phyloP scores from a whole-genome alignment of 2,797 vertebrate species.

The Geotrypetes seraphini region DNA sequence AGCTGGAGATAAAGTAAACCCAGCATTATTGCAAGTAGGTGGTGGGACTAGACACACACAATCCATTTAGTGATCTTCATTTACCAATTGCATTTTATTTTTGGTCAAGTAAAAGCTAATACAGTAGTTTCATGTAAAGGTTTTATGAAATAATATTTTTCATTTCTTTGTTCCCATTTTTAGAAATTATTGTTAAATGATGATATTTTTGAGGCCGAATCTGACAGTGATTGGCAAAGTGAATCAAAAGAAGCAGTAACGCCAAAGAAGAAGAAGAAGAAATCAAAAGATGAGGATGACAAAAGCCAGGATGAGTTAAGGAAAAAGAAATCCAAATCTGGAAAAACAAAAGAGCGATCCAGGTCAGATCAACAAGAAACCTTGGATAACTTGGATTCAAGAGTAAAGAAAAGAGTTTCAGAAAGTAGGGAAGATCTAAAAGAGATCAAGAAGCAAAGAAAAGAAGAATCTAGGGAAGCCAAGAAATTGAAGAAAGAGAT shows the following conservation, averaged over 20 bases:
- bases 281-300: conserved; percentile 44
- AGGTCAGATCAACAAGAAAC: conserved; percentile 44
- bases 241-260: conserved; percentile 64
- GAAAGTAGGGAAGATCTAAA: conserved; percentile 72
- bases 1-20: too few species aligned
- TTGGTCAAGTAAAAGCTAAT: too few species aligned
- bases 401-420: conserved; percentile 65
- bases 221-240: conserved; percentile 66
- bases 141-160: not conserved
- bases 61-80: too few species aligned
- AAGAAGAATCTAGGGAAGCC: conserved; percentile 57
- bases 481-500: conserved; percentile 48
- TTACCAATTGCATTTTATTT: too few species aligned
- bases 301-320: conserved; percentile 34
- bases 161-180: not conserved
- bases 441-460: conserved; percentile 73
- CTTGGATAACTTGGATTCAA: conserved; percentile 44
- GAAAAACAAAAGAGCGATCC: conserved; percentile 70
- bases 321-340: conserved; percentile 67
- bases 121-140: too few species aligned
- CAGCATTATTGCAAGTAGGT: too few species aligned
- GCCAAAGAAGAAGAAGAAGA: conserved; percentile 84
- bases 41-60: too few species aligned
- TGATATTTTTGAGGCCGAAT: conserved; percentile 82
- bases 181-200: conserved; percentile 73